phyloP scores from a whole-genome alignment of 2,797 vertebrate genomes.

The Perdix hodgsoniae region DNA sequence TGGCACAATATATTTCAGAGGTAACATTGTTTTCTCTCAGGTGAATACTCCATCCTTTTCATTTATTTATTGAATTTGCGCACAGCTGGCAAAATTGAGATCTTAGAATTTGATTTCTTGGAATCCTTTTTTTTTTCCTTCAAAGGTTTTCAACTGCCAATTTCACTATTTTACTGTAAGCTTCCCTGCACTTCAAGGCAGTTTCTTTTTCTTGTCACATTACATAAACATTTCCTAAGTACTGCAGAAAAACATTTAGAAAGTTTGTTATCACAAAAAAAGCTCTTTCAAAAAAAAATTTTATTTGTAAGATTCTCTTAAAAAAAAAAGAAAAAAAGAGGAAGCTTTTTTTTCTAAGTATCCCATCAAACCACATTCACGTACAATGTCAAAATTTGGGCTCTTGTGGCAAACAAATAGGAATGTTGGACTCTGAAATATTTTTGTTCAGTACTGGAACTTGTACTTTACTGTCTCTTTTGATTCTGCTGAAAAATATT shows the following conservation, averaged over 20 bases:
- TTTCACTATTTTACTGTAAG: neutral
- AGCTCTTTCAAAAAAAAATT: neutral
- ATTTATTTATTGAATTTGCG: neutral
- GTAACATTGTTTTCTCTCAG: neutral
- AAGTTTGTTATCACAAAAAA: neutral
- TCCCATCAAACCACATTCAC: neutral
- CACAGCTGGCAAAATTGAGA: neutral
- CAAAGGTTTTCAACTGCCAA: neutral
- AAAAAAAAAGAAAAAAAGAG: too few species aligned
- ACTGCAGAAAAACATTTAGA: neutral
- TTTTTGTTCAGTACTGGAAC: neutral
- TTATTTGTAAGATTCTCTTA: neutral
- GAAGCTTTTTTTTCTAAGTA: neutral
- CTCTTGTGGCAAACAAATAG: neutral
- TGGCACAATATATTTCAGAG: neutral
- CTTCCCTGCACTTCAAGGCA: neutral
- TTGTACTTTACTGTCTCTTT: neutral
- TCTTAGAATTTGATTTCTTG: neutral
- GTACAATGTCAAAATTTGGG: neutral
- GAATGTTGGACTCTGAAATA: neutral
- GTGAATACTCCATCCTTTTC: rapidly evolving
- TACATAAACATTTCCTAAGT: neutral
- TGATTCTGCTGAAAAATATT: neutral
- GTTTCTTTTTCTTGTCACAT: neutral
- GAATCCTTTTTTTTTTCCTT: neutral